phyloP scores from a whole-genome alignment of 2,797 vertebrate genomes.

The Diglossa cyanea region DNA sequence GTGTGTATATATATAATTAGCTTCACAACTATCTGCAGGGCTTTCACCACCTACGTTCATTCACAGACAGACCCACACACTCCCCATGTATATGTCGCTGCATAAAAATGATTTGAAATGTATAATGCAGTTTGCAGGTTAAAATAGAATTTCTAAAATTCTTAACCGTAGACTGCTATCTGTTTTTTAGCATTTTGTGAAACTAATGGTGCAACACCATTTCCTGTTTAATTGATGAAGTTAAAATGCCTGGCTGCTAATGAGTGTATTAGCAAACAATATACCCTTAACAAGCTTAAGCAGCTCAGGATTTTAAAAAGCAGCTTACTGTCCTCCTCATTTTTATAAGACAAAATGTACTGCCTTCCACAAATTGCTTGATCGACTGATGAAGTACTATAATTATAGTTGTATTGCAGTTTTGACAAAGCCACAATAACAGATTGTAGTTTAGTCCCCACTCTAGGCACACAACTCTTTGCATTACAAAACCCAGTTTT shows the following conservation, averaged over 20 bases:
- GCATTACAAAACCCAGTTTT: slow-evolving; percentile 71
- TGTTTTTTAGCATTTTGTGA: slow-evolving; percentile 67
- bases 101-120: neutral
- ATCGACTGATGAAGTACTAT: slow-evolving; percentile 72
- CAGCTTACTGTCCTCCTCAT: slow-evolving; percentile 72
- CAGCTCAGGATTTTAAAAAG: slow-evolving; percentile 76
- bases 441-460: slow-evolving; percentile 67
- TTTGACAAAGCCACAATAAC: slow-evolving; percentile 71
- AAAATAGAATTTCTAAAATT: slow-evolving; percentile 51
- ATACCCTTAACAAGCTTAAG: slow-evolving; percentile 76
- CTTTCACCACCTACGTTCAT: slow-evolving; percentile 25
- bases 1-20: slow-evolving; percentile 14
- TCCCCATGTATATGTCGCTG: neutral
- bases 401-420: slow-evolving; percentile 64
- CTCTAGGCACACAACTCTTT: slow-evolving; percentile 63
- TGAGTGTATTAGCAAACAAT: slow-evolving; percentile 80
- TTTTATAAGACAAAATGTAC: slow-evolving; percentile 74
- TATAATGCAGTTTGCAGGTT: neutral
- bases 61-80: neutral
- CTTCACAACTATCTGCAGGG: neutral
- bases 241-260: slow-evolving; percentile 78
- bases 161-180: slow-evolving; percentile 28
- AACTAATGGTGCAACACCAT: slow-evolving; percentile 63
- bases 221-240: slow-evolving; percentile 79
- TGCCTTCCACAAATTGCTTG: slow-evolving; percentile 71